Conservation (phyloP, 2,888 invertebrate genomes). For the Ashinkailepas kermadecensis region DNA sequence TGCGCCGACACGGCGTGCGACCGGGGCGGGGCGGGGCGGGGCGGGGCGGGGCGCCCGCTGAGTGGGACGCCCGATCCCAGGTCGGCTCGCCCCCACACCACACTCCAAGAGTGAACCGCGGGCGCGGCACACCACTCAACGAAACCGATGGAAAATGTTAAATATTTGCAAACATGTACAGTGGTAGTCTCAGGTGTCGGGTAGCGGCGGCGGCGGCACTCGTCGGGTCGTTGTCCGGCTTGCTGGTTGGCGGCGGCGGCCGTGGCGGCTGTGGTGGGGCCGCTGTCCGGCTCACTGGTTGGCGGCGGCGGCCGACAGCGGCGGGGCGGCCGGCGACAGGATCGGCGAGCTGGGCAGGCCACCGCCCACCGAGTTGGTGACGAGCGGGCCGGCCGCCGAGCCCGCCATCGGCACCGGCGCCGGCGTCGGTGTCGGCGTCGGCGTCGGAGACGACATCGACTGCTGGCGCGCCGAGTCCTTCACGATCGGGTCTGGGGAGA, state of each 20-base stretch:
- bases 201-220: background rate
- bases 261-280: background rate
- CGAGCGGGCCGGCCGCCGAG: slow-evolving; percentile 29
- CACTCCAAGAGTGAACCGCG: slow-evolving; percentile 52
- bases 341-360: slow-evolving; percentile 36
- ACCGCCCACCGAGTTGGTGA: slow-evolving; percentile 34
- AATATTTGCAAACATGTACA: slow-evolving; percentile 18
- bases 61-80: background rate
- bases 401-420: slow-evolving; percentile 36
- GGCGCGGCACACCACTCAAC: slow-evolving; percentile 43
- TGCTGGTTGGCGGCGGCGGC: background rate
- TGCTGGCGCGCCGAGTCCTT: slow-evolving; percentile 48
- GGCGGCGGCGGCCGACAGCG: background rate
- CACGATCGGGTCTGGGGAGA: slow-evolving; percentile 21
- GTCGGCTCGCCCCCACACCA: background rate
- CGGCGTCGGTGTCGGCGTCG: slow-evolving; percentile 58
- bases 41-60: background rate
- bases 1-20: background rate
- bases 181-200: background rate
- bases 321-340: slow-evolving; percentile 30
- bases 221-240: background rate
- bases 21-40: background rate
- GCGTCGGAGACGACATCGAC: slow-evolving; percentile 66
- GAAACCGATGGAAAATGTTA: slow-evolving; percentile 16
- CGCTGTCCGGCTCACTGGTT: background rate